A percentile compares a stretch with the other conserved stretches of the same genome.
Evolutionary conservation across 2,113 vertebrate species (phyloP).

Genomic region (Hypomesus transpacificus): DNA sequence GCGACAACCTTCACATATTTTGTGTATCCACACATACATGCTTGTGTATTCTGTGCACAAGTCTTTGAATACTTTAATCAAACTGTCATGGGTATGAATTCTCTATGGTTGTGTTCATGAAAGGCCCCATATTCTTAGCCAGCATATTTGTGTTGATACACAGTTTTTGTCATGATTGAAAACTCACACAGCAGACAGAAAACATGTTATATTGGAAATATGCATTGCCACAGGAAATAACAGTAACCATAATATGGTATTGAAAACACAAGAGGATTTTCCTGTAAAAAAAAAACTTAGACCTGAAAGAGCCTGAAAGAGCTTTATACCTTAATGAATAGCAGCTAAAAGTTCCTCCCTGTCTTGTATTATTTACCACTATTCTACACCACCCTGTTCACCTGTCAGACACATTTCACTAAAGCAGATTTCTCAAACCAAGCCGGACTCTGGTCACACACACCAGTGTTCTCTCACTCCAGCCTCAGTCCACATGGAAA

Average conservation of each 20-base stretch:
- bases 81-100: too few species aligned
- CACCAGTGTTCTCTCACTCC: neutral
- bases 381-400: constrained; percentile 1
- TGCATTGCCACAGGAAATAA: too few species aligned
- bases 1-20: constrained; percentile 82
- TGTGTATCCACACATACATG: constrained; percentile 38
- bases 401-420: neutral
- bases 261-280: too few species aligned
- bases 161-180: too few species aligned
- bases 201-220: too few species aligned
- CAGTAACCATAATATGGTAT: too few species aligned
- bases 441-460: constrained; percentile 7
- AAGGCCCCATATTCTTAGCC: too few species aligned
- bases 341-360: neutral
- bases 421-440: neutral
- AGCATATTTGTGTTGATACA: too few species aligned
- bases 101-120: too few species aligned
- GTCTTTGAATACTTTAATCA: constrained; percentile 28
- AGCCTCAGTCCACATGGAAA: neutral
- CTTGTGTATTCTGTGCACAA: neutral
- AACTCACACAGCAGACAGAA: too few species aligned
- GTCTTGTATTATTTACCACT: constrained; percentile 6
- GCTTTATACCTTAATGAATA: neutral
- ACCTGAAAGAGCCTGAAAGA: neutral
- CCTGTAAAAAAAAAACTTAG: too few species aligned